A percentile compares a stretch with the other conserved stretches of the same genome.
phyloP scores from a whole-genome alignment of 2,113 vertebrate species.

The Chaetorhynchus papuensis region DNA sequence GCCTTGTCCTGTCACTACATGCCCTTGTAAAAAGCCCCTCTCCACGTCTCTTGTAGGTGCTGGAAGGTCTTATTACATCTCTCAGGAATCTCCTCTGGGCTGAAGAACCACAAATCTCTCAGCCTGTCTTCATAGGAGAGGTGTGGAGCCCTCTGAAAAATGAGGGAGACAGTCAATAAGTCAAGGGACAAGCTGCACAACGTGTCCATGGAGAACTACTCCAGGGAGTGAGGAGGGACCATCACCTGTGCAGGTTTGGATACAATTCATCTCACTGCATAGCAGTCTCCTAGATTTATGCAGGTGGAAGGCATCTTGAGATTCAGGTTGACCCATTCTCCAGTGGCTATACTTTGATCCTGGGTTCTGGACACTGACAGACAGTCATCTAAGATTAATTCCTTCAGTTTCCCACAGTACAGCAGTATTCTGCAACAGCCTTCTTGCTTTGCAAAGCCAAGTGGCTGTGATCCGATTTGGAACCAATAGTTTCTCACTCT shows the following conservation, averaged over 20 bases:
- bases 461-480: not conserved
- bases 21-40: not conserved
- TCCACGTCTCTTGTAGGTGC: not conserved
- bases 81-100: not conserved
- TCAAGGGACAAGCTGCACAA: not conserved
- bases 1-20: not conserved
- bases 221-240: not conserved
- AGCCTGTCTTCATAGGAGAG: not conserved
- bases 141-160: not conserved
- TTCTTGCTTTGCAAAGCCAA: not conserved
- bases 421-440: not conserved
- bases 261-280: not conserved
- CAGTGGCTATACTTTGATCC: not conserved
- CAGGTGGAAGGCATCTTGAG: not conserved
- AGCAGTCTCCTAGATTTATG: not conserved
- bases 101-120: not conserved
- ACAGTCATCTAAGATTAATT: not conserved
- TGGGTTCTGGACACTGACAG: fast-evolving
- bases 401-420: not conserved
- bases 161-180: not conserved
- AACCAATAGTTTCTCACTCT: not conserved
- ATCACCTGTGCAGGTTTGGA: not conserved
- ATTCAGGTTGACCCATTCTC: not conserved
- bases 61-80: not conserved
- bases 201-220: not conserved